phyloP scores from a whole-genome alignment of 2,888 invertebrate genomes.

The Drosophila affinis region DNA sequence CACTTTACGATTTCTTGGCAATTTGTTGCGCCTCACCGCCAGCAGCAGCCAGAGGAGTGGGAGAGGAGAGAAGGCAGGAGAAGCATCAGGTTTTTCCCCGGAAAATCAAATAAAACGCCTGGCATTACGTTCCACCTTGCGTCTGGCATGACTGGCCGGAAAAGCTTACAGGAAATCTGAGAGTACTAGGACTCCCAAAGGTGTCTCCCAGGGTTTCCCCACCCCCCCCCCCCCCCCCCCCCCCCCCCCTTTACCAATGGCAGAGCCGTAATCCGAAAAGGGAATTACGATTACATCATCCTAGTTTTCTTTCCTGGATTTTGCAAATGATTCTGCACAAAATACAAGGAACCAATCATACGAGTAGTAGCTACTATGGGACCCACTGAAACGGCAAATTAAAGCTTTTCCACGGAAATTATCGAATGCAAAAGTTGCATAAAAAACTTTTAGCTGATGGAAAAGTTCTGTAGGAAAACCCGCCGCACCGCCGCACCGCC shows the following conservation, averaged over 20 bases:
- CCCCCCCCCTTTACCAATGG: too few species aligned
- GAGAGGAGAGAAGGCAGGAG: too few species aligned
- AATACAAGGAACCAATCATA: not conserved
- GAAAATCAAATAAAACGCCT: slow-evolving; percentile 64
- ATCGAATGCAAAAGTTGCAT: not conserved
- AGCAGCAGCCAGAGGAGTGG: slow-evolving; percentile 15
- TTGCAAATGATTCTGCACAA: not conserved
- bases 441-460: not conserved
- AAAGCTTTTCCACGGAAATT: not conserved
- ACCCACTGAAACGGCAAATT: not conserved
- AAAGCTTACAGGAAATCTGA: slow-evolving; percentile 39
- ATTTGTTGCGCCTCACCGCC: slow-evolving; percentile 64
- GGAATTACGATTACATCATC: not conserved
- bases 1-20: slow-evolving; percentile 73
- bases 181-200: not conserved
- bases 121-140: slow-evolving; percentile 64
- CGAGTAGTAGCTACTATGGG: too few species aligned
- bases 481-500: too few species aligned
- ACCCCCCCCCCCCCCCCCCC: too few species aligned
- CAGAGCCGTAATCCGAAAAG: not conserved
- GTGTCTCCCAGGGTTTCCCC: slow-evolving; percentile 9
- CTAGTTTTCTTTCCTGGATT: not conserved
- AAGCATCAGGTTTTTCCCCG: not conserved
- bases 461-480: not conserved
- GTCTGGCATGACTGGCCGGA: slow-evolving; percentile 43